Evolutionary conservation across 2,888 invertebrate genomes (phyloP).

Genomic region (Philhelius pedissequus): DNA sequence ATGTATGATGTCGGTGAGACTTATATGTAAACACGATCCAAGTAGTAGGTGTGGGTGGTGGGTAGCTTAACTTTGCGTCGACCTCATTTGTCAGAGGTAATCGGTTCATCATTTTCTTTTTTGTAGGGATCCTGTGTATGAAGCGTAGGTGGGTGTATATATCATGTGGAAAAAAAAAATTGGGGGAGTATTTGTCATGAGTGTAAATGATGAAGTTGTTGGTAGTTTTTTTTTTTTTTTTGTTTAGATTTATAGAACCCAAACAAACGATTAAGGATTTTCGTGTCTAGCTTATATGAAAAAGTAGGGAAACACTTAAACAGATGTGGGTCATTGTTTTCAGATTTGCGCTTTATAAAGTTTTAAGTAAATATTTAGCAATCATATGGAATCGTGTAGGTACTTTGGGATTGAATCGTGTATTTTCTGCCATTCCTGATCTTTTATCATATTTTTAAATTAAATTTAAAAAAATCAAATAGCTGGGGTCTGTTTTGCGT

Average conservation of each 20-base stretch:
- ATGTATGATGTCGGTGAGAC: not conserved
- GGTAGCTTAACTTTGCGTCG: slow-evolving; percentile 62
- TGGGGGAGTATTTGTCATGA: slow-evolving; percentile 30
- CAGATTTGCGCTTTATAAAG: not conserved
- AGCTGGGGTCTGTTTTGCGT: too few relatives aligned
- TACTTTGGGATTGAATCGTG: too few relatives aligned
- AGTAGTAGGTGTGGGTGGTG: slow-evolving; percentile 35
- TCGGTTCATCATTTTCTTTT: slow-evolving; percentile 56
- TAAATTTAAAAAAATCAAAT: too few relatives aligned
- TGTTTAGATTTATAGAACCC: slow-evolving; percentile 37
- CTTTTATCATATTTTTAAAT: too few relatives aligned
- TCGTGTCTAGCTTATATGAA: not conserved
- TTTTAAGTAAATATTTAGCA: not conserved
- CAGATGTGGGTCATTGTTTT: slow-evolving; percentile 11
- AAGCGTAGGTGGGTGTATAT: not conserved
- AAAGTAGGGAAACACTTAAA: slow-evolving; percentile 11
- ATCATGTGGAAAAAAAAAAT: not conserved
- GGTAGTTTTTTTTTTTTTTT: slow-evolving; percentile 9
- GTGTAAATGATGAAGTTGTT: slow-evolving; percentile 34
- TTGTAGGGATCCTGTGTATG: slow-evolving; percentile 34
- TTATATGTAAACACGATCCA: not conserved
- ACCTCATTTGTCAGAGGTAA: slow-evolving; percentile 61
- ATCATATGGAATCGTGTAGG: too few relatives aligned
- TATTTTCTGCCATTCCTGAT: too few relatives aligned
- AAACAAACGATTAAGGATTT: slow-evolving; percentile 58